Evolutionary conservation across 2,797 vertebrate species (phyloP).

Genomic region (Falco biarmicus): DNA sequence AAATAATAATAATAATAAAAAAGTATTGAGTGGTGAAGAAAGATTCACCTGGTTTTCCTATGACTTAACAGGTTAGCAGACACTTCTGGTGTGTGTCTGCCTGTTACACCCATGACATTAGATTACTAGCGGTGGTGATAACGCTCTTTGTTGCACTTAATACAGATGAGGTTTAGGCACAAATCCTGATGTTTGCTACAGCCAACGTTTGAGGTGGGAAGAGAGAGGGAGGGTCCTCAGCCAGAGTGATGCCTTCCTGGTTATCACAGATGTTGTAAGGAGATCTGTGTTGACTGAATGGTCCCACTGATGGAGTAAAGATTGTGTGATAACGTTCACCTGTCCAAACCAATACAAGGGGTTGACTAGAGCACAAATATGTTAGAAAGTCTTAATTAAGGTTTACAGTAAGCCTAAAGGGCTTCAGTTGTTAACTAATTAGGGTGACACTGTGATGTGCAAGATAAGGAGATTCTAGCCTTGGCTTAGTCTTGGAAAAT

Average conservation of each 20-base stretch:
- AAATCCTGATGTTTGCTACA: not conserved
- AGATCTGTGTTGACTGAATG: too few relatives aligned
- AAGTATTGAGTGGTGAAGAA: not conserved
- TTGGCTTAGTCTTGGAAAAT: not conserved
- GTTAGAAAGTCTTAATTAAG: not conserved
- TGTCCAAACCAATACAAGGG: not conserved
- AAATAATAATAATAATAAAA: not conserved
- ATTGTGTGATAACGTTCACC: too few relatives aligned
- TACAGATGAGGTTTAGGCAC: not conserved
- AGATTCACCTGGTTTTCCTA: not conserved
- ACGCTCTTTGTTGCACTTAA: not conserved
- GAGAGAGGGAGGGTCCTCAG: not conserved
- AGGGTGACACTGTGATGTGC: not conserved
- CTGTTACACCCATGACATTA: rapidly evolving
- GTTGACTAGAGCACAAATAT: not conserved
- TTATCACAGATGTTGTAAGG: rapidly evolving
- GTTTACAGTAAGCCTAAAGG: not conserved
- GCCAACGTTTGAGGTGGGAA: not conserved
- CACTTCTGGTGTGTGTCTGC: not conserved
- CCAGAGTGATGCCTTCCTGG: not conserved
- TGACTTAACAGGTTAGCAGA: not conserved
- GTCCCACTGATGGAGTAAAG: not conserved
- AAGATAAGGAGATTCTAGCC: not conserved
- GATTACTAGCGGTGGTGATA: not conserved
- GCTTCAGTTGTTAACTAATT: not conserved